Percentiles rank a stretch among this genome's conserved stretches.
These are phyloP conservation scores for Brachionus rotundiformis DNA, from an alignment of 1,140 invertebrate genomes.

Conservation along the genomic window DNA sequence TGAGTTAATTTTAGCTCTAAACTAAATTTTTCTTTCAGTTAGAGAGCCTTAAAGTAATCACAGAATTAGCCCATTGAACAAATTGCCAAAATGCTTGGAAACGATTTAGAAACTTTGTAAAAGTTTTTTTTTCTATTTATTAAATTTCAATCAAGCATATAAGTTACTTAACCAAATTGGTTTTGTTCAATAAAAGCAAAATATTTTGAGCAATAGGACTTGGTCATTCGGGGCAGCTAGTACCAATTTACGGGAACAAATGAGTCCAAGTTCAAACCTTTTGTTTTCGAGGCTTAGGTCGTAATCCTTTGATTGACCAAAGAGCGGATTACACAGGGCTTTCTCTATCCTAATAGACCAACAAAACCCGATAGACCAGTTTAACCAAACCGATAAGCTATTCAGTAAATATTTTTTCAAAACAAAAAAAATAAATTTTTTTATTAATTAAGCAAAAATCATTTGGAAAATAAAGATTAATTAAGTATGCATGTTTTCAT, in stretches of 20 bases:
- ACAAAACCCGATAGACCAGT: background rate
- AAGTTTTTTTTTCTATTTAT: background rate
- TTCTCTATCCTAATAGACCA: constrained; percentile 14
- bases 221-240: too few relatives aligned
- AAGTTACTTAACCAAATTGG: background rate
- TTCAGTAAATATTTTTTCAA: constrained; percentile 26
- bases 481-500: background rate
- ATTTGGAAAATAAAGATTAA: constrained; percentile 31
- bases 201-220: too few relatives aligned
- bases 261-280: too few relatives aligned
- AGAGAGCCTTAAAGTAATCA: background rate
- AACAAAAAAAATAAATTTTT: background rate
- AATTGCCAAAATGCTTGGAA: constrained; percentile 30
- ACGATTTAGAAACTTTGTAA: background rate
- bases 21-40: constrained; percentile 27
- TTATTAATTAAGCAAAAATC: constrained; percentile 18
- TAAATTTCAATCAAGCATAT: background rate
- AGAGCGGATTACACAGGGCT: background rate
- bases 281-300: background rate
- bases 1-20: background rate
- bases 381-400: background rate
- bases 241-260: too few relatives aligned
- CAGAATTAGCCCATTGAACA: background rate
- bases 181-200: background rate
- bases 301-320: background rate